Evolutionary conservation across 2,797 vertebrate species (phyloP).

Genomic region (Urocyon cinereoargenteus): DNA sequence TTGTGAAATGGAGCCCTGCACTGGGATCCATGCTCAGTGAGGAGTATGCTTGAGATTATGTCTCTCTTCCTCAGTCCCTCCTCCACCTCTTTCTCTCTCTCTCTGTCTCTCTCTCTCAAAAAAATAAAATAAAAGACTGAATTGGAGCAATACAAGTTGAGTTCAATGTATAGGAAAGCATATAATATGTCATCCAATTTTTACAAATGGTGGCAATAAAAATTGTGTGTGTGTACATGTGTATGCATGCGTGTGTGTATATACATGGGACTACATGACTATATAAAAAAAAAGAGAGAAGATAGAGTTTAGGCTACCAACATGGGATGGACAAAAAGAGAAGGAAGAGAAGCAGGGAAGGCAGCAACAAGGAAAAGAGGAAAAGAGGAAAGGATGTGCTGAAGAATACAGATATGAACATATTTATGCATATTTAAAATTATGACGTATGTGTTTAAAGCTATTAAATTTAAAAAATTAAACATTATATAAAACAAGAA

Average conservation of each 20-base stretch:
- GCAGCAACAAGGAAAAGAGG: too few relatives aligned
- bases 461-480: background rate
- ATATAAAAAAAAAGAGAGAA: background rate
- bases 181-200: background rate
- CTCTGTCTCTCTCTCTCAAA: background rate
- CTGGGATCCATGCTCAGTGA: too few relatives aligned
- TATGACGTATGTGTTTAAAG: background rate
- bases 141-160: background rate
- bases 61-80: background rate
- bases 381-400: background rate
- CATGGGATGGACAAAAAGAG: background rate
- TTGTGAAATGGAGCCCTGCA: too few relatives aligned
- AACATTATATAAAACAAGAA: background rate
- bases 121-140: background rate
- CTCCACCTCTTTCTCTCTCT: background rate
- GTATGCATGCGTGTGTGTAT: background rate
- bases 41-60: too few relatives aligned
- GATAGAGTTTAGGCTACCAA: too few relatives aligned
- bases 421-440: background rate
- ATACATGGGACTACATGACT: background rate
- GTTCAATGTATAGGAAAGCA: background rate
- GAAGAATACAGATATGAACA: background rate
- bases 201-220: background rate
- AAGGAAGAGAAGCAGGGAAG: background rate
- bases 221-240: fast-evolving